Conservation (phyloP, 1,140 invertebrate genomes). For the Chionoecetes opilio region DNA sequence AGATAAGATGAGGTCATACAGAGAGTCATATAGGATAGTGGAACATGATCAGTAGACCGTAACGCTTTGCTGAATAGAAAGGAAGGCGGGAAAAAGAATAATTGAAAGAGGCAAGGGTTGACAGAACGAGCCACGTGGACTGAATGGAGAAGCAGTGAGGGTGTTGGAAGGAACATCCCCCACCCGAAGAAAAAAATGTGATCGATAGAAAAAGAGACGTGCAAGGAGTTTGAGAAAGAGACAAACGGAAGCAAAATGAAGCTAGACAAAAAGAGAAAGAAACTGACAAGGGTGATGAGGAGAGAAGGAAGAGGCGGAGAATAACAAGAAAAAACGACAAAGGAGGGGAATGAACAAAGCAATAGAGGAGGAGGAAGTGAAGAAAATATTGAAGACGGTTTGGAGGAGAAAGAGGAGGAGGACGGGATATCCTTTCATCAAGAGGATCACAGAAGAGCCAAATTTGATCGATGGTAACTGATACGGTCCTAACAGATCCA, state of each 20-base stretch:
- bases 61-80: not conserved
- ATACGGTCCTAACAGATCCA: constrained; percentile 13
- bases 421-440: constrained; percentile 34
- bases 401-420: not conserved
- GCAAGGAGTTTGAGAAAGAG: constrained; percentile 3
- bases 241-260: not conserved
- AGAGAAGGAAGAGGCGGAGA: not conserved
- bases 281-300: not conserved
- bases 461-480: constrained; percentile 42
- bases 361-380: not conserved
- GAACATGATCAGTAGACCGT: constrained; percentile 11
- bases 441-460: not conserved
- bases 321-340: no score
- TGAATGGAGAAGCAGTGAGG: not conserved
- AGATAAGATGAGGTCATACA: not conserved
- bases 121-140: constrained; percentile 7
- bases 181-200: not conserved
- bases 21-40: constrained; percentile 22
- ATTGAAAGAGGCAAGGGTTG: constrained; percentile 35
- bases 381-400: not conserved
- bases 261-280: not conserved
- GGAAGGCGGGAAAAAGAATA: constrained; percentile 7
- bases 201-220: not conserved
- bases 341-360: not conserved
- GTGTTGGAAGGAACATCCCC: not conserved